phyloP scores from a whole-genome alignment of 2,888 invertebrate species.

The Ephialtes manifestator region DNA sequence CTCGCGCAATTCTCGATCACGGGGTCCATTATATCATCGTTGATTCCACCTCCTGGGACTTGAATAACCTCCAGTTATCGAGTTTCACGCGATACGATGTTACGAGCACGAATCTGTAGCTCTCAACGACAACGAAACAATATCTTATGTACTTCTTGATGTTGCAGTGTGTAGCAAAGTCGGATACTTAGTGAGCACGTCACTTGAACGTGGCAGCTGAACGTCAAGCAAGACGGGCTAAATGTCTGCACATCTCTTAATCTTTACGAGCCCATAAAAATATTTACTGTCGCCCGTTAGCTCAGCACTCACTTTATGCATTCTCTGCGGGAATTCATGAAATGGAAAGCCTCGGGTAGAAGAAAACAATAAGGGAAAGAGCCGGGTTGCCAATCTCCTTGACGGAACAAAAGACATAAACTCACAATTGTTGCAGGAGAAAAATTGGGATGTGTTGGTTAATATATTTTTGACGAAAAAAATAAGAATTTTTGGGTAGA shows the following conservation, averaged over 20 bases:
- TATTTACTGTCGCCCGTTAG: slow-evolving; percentile 72
- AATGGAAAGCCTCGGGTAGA: slow-evolving; percentile 36
- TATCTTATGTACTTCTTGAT: slow-evolving; percentile 14
- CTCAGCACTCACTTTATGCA: slow-evolving; percentile 50
- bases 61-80: slow-evolving; percentile 29
- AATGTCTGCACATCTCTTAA: slow-evolving; percentile 66
- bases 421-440: background rate
- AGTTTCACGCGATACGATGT: slow-evolving; percentile 23
- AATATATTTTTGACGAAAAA: background rate
- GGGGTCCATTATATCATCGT: background rate
- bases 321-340: slow-evolving; percentile 21
- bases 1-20: background rate
- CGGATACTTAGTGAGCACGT: slow-evolving; percentile 11
- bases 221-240: slow-evolving; percentile 61
- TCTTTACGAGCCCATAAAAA: slow-evolving; percentile 76
- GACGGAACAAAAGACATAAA: background rate
- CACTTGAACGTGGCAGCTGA: slow-evolving; percentile 40
- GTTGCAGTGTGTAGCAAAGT: slow-evolving; percentile 2
- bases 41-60: background rate
- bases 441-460: background rate
- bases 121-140: slow-evolving; percentile 21
- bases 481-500: background rate
- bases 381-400: slow-evolving; percentile 2
- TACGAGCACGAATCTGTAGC: background rate
- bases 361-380: slow-evolving; percentile 51